A percentile compares a stretch with the other conserved stretches of the same genome.
phyloP scores from a whole-genome alignment of 2,797 vertebrate genomes.

The Triplophysa bombifrons region DNA sequence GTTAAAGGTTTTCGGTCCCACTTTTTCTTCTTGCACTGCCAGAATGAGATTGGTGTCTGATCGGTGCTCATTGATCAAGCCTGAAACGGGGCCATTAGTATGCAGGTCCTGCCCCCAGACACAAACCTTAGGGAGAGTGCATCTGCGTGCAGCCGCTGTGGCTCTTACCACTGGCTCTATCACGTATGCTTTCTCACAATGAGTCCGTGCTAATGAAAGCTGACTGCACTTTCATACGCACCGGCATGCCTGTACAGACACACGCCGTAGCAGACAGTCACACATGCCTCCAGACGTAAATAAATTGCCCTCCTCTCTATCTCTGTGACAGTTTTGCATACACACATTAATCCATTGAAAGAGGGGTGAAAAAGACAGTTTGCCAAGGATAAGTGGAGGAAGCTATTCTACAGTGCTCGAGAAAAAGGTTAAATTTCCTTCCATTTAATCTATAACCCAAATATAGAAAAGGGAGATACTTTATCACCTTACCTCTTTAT shows the following conservation, averaged over 20 bases:
- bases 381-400: constrained; percentile 46
- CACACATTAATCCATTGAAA: constrained; percentile 37
- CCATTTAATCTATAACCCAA: constrained; percentile 53
- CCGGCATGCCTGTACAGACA: constrained; percentile 33
- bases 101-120: constrained; percentile 52
- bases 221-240: constrained; percentile 39
- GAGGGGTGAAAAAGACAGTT: constrained; percentile 32
- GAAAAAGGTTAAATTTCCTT: constrained; percentile 53
- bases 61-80: constrained; percentile 57
- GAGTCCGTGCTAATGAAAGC: constrained; percentile 56
- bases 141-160: constrained; percentile 33
- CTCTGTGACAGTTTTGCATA: constrained; percentile 41
- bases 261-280: constrained; percentile 13
- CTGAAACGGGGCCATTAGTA: constrained; percentile 56
- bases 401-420: constrained; percentile 33
- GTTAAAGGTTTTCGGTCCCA: constrained; percentile 13
- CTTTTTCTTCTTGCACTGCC: constrained; percentile 11
- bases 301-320: constrained; percentile 43
- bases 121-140: constrained; percentile 32
- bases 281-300: constrained; percentile 42
- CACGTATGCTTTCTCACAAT: constrained; percentile 27
- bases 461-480: constrained; percentile 36
- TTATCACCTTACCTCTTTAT: constrained; percentile 49
- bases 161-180: constrained; percentile 19
- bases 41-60: constrained; percentile 34